phyloP scores from a whole-genome alignment of 2,113 vertebrate genomes.

The Pogonocichla stellata region DNA sequence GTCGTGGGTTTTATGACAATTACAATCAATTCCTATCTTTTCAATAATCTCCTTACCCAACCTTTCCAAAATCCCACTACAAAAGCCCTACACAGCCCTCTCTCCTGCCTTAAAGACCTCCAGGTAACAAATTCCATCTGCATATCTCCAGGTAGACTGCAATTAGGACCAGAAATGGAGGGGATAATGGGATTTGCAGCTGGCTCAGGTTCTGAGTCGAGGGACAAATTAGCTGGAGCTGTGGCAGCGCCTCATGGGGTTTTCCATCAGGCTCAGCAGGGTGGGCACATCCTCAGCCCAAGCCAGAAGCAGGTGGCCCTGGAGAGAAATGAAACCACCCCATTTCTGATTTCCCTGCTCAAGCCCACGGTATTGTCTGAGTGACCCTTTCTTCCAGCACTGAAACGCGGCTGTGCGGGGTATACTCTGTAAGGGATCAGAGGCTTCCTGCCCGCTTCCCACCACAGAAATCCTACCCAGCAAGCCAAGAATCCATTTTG shows the following conservation, averaged over 20 bases:
- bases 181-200: neutral
- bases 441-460: neutral
- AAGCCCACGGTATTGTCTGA: neutral
- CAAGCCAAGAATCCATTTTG: neutral
- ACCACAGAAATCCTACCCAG: neutral
- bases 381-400: neutral
- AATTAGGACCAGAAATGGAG: neutral
- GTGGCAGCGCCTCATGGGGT: neutral
- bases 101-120: neutral
- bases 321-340: neutral
- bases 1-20: neutral
- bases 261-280: neutral
- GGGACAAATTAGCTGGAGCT: neutral
- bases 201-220: rapidly evolving
- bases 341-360: neutral
- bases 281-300: neutral
- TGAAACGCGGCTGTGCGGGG: rapidly evolving
- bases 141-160: neutral
- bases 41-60: neutral
- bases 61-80: neutral
- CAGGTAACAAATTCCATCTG: neutral
- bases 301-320: neutral
- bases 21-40: neutral
- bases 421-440: neutral
- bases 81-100: neutral